phyloP scores from a whole-genome alignment of 2,888 invertebrate species.

The Amphipoea oculea region DNA sequence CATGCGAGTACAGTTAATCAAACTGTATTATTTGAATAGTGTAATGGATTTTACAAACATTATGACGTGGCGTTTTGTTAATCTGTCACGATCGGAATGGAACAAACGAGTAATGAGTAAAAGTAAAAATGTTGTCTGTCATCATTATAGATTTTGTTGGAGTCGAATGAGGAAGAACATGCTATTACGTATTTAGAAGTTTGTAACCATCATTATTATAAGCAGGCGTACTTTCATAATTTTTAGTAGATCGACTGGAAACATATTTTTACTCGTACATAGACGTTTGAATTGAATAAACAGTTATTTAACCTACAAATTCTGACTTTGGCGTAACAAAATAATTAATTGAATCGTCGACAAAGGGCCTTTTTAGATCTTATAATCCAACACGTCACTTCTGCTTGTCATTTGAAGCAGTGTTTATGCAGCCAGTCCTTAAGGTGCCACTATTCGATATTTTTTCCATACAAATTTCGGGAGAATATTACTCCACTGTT shows the following conservation, averaged over 20 bases:
- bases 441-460: no score
- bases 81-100: slow-evolving; percentile 33
- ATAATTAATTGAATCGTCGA: not conserved
- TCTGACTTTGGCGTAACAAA: slow-evolving; percentile 1
- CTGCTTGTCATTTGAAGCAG: slow-evolving; percentile 29
- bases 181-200: slow-evolving; percentile 8
- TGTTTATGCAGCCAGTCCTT: slow-evolving; percentile 18
- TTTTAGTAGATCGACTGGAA: not conserved
- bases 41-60: slow-evolving; percentile 39
- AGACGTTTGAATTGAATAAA: slow-evolving; percentile 8
- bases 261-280: not conserved
- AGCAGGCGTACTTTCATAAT: not conserved
- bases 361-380: not conserved
- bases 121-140: slow-evolving; percentile 42
- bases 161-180: slow-evolving; percentile 14
- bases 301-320: slow-evolving; percentile 11
- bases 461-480: no score
- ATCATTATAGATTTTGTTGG: slow-evolving; percentile 20
- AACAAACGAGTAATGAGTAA: slow-evolving; percentile 35
- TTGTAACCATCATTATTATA: slow-evolving; percentile 11
- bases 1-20: slow-evolving; percentile 63
- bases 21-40: slow-evolving; percentile 59
- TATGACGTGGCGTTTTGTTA: slow-evolving; percentile 46
- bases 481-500: no score
- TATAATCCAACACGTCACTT: slow-evolving; percentile 18